These are phyloP conservation scores for Sphinx pinastri DNA, from an alignment of 2,888 invertebrate genomes.

Conservation along the genomic window DNA sequence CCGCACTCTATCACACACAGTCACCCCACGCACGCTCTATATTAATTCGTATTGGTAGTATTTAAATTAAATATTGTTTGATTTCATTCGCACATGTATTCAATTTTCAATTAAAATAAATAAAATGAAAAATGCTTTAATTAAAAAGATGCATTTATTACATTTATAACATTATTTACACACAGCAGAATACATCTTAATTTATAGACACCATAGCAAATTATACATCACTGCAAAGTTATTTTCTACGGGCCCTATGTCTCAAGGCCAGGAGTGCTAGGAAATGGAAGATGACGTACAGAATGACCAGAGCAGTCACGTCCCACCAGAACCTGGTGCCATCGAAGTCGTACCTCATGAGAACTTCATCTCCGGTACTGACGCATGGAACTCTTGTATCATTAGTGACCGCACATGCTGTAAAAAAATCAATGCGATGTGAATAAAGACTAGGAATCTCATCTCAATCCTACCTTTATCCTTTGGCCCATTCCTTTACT, in stretches of 20 bases:
- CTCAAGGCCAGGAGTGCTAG: slow-evolving; percentile 88
- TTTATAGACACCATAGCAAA: slow-evolving; percentile 29
- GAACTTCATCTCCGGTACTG: slow-evolving; percentile 87
- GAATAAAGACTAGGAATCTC: not conserved
- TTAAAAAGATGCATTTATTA: slow-evolving; percentile 40
- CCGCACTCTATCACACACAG: too few relatives aligned
- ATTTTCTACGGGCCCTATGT: slow-evolving; percentile 85
- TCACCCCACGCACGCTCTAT: too few relatives aligned
- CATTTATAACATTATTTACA: slow-evolving; percentile 49
- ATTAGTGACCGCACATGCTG: slow-evolving; percentile 80
- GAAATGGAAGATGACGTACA: slow-evolving; percentile 88
- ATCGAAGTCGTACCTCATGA: slow-evolving; percentile 89
- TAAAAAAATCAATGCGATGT: slow-evolving; percentile 3
- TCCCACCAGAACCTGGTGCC: slow-evolving; percentile 86
- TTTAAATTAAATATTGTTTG: too few relatives aligned
- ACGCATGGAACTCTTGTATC: slow-evolving; percentile 88
- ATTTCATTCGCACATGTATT: too few relatives aligned
- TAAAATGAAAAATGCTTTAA: slow-evolving; percentile 16
- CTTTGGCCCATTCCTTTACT: not conserved
- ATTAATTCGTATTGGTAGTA: too few relatives aligned
- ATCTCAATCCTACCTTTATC: not conserved
- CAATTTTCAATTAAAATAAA: too few relatives aligned
- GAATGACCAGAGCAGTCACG: slow-evolving; percentile 85
- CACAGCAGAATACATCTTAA: slow-evolving; percentile 33
- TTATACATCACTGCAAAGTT: slow-evolving; percentile 33